phyloP scores from a whole-genome alignment of 1,140 invertebrate genomes.

The Pemphigus obesinymphae region DNA sequence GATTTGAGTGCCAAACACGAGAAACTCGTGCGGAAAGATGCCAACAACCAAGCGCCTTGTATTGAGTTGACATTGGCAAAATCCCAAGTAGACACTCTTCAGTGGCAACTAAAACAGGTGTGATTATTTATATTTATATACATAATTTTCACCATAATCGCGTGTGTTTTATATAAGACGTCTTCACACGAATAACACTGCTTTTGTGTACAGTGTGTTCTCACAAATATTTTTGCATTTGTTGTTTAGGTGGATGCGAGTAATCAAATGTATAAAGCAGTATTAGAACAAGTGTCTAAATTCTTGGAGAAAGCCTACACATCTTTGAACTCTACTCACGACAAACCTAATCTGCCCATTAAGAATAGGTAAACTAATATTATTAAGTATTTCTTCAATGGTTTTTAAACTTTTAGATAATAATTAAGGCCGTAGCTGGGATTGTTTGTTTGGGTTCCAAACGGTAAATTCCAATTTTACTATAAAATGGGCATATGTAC shows the following conservation, averaged over 20 bases:
- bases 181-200: not conserved
- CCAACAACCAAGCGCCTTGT: slow-evolving; percentile 44
- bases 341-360: slow-evolving; percentile 44
- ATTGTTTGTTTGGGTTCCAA: no score
- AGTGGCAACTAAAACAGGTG: slow-evolving; percentile 78
- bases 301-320: slow-evolving; percentile 68
- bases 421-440: no score
- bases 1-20: slow-evolving; percentile 54
- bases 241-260: slow-evolving; percentile 65
- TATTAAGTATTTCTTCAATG: no score
- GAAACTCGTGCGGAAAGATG: slow-evolving; percentile 52
- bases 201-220: no score
- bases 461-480: no score
- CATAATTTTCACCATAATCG: not conserved
- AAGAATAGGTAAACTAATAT: slow-evolving; percentile 25
- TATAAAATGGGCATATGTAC: no score
- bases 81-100: slow-evolving; percentile 68
- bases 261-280: slow-evolving; percentile 70
- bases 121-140: slow-evolving; percentile 42
- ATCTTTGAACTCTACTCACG: slow-evolving; percentile 57
- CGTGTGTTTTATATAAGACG: not conserved
- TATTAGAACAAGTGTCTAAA: slow-evolving; percentile 70
- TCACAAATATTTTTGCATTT: slow-evolving; percentile 36
- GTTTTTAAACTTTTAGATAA: no score
- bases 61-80: slow-evolving; percentile 63